Evolutionary conservation across 30 jellyfish, hydroid and myxozoan genomes (phyloP).

Genomic region (Hydractinia echinata): DNA sequence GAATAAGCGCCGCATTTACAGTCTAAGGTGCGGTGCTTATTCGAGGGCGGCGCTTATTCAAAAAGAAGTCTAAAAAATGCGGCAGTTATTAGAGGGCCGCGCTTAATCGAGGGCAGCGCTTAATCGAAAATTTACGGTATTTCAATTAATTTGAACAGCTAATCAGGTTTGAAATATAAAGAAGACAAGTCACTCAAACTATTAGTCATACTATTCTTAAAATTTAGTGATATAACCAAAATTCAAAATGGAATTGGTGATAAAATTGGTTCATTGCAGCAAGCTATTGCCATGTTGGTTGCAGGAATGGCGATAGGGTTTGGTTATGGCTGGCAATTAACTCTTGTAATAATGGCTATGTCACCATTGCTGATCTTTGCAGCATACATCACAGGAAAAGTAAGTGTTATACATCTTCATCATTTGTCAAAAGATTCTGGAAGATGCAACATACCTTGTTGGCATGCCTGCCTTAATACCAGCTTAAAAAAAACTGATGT

Average conservation of each 20-base stretch:
- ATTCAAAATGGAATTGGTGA: slow-evolving; percentile 79
- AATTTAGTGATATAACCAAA: slow-evolving; percentile 59
- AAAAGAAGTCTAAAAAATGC: too few relatives aligned
- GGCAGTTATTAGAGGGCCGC: too few relatives aligned
- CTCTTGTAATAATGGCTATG: slow-evolving; percentile 60
- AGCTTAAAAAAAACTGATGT: too few relatives aligned
- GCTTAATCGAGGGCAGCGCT: too few relatives aligned
- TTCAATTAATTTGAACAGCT: too few relatives aligned
- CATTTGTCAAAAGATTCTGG: neutral
- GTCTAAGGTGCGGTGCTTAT: too few relatives aligned
- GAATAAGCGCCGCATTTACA: too few relatives aligned
- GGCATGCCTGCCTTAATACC: too few relatives aligned
- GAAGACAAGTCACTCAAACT: neutral
- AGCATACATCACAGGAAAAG: slow-evolving; percentile 58
- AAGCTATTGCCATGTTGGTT: slow-evolving; percentile 59
- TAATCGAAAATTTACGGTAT: too few relatives aligned
- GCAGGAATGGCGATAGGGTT: slow-evolving; percentile 61
- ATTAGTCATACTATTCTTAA: neutral
- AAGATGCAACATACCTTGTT: neutral
- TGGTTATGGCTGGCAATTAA: slow-evolving; percentile 63
- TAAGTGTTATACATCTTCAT: neutral
- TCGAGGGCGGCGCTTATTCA: too few relatives aligned
- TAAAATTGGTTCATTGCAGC: slow-evolving; percentile 58
- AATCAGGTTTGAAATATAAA: too few relatives aligned
- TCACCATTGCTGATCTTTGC: slow-evolving; percentile 52